A percentile compares a stretch with the other conserved stretches of the same genome.
Evolutionary conservation across 2,888 invertebrate species (phyloP).

Genomic region (Microplitis manilae): DNA sequence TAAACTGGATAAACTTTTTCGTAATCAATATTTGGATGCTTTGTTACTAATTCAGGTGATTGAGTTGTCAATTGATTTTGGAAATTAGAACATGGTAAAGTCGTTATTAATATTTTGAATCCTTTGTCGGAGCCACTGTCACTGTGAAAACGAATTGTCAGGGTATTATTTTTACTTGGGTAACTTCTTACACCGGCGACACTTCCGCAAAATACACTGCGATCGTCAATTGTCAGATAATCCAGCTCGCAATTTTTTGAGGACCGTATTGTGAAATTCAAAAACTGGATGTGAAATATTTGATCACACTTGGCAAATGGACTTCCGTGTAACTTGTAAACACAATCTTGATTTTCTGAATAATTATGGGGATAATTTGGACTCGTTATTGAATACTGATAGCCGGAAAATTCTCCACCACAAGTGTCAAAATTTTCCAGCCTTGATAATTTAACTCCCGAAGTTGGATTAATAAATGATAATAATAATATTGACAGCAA

Average conservation of each 20-base stretch:
- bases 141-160: constrained; percentile 73
- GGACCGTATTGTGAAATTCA: constrained; percentile 74
- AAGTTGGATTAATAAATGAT: constrained; percentile 1
- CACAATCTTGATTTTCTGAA: constrained; percentile 71
- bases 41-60: not conserved
- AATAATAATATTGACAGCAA: constrained; percentile 13
- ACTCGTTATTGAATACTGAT: constrained; percentile 73
- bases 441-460: constrained; percentile 7
- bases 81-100: constrained; percentile 68
- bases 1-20: constrained; percentile 45
- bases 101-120: constrained; percentile 74
- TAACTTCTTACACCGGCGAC: constrained; percentile 72
- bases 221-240: constrained; percentile 73
- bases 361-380: constrained; percentile 74
- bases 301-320: constrained; percentile 71
- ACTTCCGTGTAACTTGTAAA: constrained; percentile 73
- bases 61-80: not conserved
- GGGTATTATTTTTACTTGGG: constrained; percentile 70
- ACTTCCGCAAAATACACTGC: constrained; percentile 73
- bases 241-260: constrained; percentile 73
- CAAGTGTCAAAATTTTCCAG: constrained; percentile 53
- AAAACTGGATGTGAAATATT: constrained; percentile 74
- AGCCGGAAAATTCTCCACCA: constrained; percentile 71
- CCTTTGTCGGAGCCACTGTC: constrained; percentile 68
- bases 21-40: not conserved